Evolutionary conservation across 2,888 invertebrate genomes (phyloP).

Genomic region (Agapostemon virescens): DNA sequence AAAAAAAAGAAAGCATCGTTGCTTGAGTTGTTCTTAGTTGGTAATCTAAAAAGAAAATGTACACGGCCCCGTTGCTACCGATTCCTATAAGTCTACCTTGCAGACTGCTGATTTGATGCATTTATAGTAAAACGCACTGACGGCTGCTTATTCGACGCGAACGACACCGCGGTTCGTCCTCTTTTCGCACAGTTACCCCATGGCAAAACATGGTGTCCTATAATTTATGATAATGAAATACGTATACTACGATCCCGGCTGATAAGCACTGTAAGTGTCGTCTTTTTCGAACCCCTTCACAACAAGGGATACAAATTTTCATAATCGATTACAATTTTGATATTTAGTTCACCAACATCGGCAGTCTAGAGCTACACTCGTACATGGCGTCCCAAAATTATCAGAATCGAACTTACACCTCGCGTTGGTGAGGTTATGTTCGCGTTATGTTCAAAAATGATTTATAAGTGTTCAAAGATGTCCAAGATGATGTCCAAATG

Average conservation of each 20-base stretch:
- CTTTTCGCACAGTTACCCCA: not conserved
- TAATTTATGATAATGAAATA: not conserved
- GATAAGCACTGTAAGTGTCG: constrained; percentile 1
- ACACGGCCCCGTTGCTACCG: not conserved
- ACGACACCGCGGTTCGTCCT: not conserved
- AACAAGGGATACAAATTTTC: no score
- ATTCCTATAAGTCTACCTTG: not conserved
- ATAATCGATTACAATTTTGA: not conserved
- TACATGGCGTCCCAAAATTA: no score
- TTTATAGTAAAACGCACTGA: not conserved
- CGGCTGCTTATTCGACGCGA: not conserved
- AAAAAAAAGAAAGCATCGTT: not conserved
- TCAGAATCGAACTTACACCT: no score
- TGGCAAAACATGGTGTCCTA: not conserved
- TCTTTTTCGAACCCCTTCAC: not conserved
- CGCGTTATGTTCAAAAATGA: no score
- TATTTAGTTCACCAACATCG: not conserved
- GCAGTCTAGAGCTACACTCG: constrained; percentile 20
- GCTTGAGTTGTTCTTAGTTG: not conserved
- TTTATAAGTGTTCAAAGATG: no score
- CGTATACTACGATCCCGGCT: not conserved
- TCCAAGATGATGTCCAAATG: no score
- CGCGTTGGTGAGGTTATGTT: no score
- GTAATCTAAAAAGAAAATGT: not conserved
- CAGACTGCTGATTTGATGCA: constrained; percentile 4